Evolutionary conservation across 2,888 invertebrate genomes (phyloP), one percentile per base, ranked within the genome.

Genomic region (Nineta flava): DNA sequence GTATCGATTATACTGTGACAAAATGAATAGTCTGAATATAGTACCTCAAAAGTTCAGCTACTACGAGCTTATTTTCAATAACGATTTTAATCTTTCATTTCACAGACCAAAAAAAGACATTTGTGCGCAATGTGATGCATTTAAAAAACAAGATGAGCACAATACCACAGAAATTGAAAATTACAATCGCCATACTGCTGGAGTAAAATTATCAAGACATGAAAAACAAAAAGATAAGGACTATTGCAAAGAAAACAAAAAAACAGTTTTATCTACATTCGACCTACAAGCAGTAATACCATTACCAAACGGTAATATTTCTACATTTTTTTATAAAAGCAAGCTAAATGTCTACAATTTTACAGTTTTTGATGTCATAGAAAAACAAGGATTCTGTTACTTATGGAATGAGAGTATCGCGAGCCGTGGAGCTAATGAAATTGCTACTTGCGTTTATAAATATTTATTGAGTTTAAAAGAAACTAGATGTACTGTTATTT

Each of bases 1-100:
- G 50, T 51, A 53, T 31, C 46, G 47, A 32, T 19, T 53, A 40
- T 51, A 49, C 35, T 17, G 40, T 17, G 44, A 48, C 47, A 19
- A 52, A n/a, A 35, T 48, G 15, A 44, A 40, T 17, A 44, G 16
- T 7, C 26, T 15, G 16, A 44, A 17, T 17, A 13, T 44, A 12
- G 13, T n/a, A 12, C 44, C 44, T 17, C 17, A 16, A 16, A 48
- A 48, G 41, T n/a, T 41, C 13, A 16, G 40, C n/a, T 16, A 21
- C 12, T 48, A 48, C 41, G 40, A 31, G 41, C 15, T n/a, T 16
- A 40, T 40, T 40, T 48, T 48, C n/a, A 48, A 48, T 26, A 40
- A 16, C 13, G 26, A 48, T 16, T 15, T 34, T 17, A 48, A 48
- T 41, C 17, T 48, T 38, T 40, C 19, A 19, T 41, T 48, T 21